Base-by-base conservation (phyloP, 2,113 vertebrate genomes). In the Pteronura brasiliensis region DNA sequence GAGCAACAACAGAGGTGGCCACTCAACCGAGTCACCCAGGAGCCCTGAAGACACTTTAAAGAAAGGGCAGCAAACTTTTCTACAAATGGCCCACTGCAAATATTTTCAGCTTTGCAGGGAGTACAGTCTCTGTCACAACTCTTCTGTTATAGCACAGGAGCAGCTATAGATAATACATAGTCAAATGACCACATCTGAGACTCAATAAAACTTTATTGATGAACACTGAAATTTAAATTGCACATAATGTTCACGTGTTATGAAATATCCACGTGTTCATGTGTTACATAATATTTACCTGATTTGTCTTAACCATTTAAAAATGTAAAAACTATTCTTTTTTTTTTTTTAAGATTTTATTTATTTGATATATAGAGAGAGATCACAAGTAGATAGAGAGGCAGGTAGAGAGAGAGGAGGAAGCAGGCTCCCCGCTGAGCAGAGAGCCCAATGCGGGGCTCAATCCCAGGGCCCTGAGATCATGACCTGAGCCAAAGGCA, bases 311-410 rank as follows among this genome's bases (percentile, higher is more conserved):
- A 93, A 69, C 36, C 12, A 47, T 90, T 94, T 86, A 89, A 87
- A 97, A 96, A 49, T 85, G 5, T 85, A 88, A 69, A 93, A 91
- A 67, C 23, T 83, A 65, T 65, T 49, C 63, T 84, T 71, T n/a
- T n/a, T n/a, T n/a, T n/a, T n/a, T n/a, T n/a, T n/a, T n/a, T n/a
- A n/a, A n/a, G n/a, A n/a, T n/a, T n/a, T n/a, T n/a, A n/a, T n/a
- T n/a, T n/a, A n/a, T n/a, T n/a, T n/a, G n/a, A n/a, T n/a, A n/a
- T n/a, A n/a, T n/a, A n/a, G n/a, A n/a, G n/a, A n/a, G n/a, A n/a
- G n/a, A n/a, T n/a, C n/a, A n/a, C n/a, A n/a, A n/a, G n/a, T n/a
- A n/a, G n/a, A n/a, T n/a, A n/a, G n/a, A n/a, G n/a, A n/a, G n/a
- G n/a, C n/a, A n/a, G n/a, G n/a, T n/a, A n/a, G n/a, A n/a, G n/a